These are phyloP conservation scores for Linnaemya tessellans DNA, from an alignment of 2,888 invertebrate species.

Conservation along the genomic window DNA sequence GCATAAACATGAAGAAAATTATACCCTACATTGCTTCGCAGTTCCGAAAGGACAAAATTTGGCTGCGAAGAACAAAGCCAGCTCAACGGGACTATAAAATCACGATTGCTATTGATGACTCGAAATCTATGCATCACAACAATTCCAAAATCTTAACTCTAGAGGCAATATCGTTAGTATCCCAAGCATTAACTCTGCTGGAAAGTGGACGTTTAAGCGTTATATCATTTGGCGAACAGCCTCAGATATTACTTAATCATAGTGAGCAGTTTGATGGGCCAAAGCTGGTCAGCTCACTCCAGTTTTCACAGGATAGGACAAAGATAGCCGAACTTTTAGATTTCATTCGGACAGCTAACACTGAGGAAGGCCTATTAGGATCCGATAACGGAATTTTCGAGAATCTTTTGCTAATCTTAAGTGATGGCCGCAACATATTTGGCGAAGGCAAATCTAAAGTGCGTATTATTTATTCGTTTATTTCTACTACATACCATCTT, in stretches of 20 bases:
- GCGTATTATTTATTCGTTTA: neutral
- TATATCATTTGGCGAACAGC: slow-evolving; percentile 94
- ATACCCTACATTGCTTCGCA: slow-evolving; percentile 99
- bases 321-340: slow-evolving; percentile 92
- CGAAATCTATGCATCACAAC: slow-evolving; percentile 94
- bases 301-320: slow-evolving; percentile 95
- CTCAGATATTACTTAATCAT: slow-evolving; percentile 95
- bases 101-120: slow-evolving; percentile 98
- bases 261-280: slow-evolving; percentile 92
- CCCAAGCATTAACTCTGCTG: slow-evolving; percentile 93
- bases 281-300: slow-evolving; percentile 90
- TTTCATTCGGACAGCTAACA: slow-evolving; percentile 88
- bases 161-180: slow-evolving; percentile 96
- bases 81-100: slow-evolving; percentile 98
- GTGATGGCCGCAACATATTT: slow-evolving; percentile 97
- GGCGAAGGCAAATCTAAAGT: slow-evolving; percentile 93
- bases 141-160: slow-evolving; percentile 95
- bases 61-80: slow-evolving; percentile 97
- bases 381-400: slow-evolving; percentile 82
- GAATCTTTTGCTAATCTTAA: slow-evolving; percentile 93
- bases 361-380: slow-evolving; percentile 83
- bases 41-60: slow-evolving; percentile 99
- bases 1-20: slow-evolving; percentile 98
- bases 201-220: slow-evolving; percentile 97
- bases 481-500: no score